phyloP scores from a whole-genome alignment of 2,888 invertebrate species.

The Phyto melanocephala region DNA sequence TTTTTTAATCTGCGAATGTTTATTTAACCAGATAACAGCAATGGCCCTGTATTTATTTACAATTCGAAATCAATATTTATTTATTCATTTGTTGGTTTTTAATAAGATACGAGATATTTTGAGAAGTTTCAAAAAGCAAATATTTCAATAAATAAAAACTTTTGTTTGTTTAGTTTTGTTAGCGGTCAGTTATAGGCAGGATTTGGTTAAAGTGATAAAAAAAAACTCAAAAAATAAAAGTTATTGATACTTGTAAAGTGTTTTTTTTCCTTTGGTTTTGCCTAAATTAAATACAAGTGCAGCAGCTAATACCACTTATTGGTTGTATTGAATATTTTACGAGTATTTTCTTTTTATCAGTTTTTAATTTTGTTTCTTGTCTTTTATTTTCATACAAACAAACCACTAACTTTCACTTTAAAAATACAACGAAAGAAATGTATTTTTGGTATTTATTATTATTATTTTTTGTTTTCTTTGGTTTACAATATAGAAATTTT shows the following conservation, averaged over 20 bases:
- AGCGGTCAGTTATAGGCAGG: too few species aligned
- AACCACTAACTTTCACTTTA: constrained; percentile 61
- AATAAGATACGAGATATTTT: constrained; percentile 34
- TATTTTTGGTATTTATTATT: background rate
- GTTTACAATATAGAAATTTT: background rate
- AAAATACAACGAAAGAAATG: constrained; percentile 24
- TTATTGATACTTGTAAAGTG: too few species aligned
- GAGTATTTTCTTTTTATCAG: constrained; percentile 16
- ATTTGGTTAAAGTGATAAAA: too few species aligned
- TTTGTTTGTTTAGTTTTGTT: too few species aligned
- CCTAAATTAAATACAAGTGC: constrained; percentile 31
- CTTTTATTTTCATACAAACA: constrained; percentile 8
- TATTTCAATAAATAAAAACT: too few species aligned
- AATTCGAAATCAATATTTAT: constrained; percentile 14
- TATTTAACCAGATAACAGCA: constrained; percentile 17
- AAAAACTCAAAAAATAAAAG: too few species aligned
- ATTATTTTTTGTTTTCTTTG: constrained; percentile 18
- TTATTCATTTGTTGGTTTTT: background rate
- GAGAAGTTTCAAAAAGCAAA: too few species aligned
- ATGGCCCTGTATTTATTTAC: background rate
- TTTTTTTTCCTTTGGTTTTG: too few species aligned
- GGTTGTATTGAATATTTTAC: constrained; percentile 7
- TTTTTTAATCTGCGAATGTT: background rate
- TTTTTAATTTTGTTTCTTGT: constrained; percentile 31
- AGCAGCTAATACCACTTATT: background rate